phyloP scores from a whole-genome alignment of 2,797 vertebrate species.

The Taeniopygia guttata region DNA sequence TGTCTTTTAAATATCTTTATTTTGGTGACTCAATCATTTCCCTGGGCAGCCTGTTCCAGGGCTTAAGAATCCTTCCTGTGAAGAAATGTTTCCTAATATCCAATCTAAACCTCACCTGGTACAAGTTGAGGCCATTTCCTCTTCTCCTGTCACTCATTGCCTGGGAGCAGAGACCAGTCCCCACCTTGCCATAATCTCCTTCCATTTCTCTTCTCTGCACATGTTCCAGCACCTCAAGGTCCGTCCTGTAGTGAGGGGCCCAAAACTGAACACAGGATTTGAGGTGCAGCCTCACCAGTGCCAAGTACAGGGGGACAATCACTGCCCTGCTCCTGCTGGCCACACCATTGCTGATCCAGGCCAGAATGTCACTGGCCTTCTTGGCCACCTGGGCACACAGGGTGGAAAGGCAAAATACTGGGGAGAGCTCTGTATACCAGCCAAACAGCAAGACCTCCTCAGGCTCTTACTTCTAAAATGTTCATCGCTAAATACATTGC shows the following conservation, averaged over 20 bases:
- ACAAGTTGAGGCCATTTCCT: not conserved
- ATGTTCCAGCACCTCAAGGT: fast-evolving
- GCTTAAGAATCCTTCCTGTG: not conserved
- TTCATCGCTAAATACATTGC: not conserved
- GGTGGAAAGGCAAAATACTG: not conserved
- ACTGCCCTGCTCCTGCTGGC: not conserved
- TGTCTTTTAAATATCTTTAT: not conserved
- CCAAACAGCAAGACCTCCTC: not conserved
- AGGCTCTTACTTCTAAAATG: not conserved
- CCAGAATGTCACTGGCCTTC: not conserved
- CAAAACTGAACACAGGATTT: fast-evolving
- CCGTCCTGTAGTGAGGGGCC: fast-evolving
- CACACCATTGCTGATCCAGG: fast-evolving
- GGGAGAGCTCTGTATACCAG: not conserved
- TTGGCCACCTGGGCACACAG: not conserved
- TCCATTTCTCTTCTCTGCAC: not conserved
- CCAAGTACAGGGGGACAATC: fast-evolving
- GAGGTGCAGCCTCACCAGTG: fast-evolving
- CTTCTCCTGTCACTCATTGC: not conserved
- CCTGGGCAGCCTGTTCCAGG: not conserved
- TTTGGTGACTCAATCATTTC: not conserved
- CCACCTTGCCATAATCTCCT: too few species aligned
- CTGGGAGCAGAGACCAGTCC: not conserved
- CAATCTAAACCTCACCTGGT: not conserved
- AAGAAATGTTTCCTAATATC: not conserved